Conservation (phyloP, 2,797 vertebrate species). For the Periophthalmus magnuspinnatus region DNA sequence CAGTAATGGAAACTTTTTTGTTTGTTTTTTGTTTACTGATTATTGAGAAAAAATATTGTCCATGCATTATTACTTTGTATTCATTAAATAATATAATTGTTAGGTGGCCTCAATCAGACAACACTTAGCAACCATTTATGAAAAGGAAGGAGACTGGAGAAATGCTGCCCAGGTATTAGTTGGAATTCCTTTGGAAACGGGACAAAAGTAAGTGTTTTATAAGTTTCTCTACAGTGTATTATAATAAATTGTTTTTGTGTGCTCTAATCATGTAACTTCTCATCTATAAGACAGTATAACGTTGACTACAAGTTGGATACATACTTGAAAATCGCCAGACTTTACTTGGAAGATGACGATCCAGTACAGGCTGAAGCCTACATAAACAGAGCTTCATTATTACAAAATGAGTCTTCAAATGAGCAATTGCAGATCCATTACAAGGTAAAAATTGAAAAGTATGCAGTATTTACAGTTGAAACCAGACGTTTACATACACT, state of each 20-base stretch:
- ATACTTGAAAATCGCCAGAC: conserved; percentile 95
- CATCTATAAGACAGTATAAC: conserved; percentile 87
- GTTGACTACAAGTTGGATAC: conserved; percentile 98
- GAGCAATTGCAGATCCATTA: conserved; percentile 98
- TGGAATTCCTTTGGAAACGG: conserved; percentile 96
- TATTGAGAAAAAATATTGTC: no score
- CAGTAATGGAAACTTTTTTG: no score
- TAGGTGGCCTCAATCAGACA: conserved; percentile 99
- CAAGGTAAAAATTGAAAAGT: conserved; percentile 78
- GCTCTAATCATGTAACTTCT: not conserved
- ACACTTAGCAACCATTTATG: conserved; percentile 96
- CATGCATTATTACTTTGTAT: not conserved
- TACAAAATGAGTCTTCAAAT: conserved; percentile 98
- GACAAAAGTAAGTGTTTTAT: conserved; percentile 85
- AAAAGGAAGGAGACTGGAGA: conserved; percentile 98
- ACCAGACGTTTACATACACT: no score
- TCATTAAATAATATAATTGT: not conserved
- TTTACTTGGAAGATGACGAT: conserved; percentile 96
- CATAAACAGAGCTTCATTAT: conserved; percentile 95
- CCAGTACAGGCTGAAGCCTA: conserved; percentile 98
- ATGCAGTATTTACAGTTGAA: not conserved
- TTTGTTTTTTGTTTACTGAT: no score
- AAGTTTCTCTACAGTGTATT: not conserved
- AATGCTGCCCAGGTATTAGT: conserved; percentile 97
- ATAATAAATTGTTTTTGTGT: not conserved